Evolutionary conservation across 2,113 vertebrate genomes (phyloP).

Genomic region (Marmota monax): DNA sequence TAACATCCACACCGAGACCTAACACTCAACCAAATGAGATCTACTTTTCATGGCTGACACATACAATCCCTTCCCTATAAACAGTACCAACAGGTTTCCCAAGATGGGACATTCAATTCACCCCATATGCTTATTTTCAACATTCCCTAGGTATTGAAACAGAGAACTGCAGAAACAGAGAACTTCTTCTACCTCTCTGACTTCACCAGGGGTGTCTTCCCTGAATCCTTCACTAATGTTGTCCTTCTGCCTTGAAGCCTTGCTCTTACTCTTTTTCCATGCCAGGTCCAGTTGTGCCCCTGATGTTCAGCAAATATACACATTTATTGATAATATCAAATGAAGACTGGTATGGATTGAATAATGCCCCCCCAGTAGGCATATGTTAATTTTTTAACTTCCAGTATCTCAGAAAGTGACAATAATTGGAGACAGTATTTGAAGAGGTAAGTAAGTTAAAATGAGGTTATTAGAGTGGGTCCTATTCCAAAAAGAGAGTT

Average conservation of each 20-base stretch:
- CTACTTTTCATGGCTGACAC: no score
- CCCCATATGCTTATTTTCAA: background rate
- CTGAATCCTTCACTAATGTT: background rate
- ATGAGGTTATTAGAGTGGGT: background rate
- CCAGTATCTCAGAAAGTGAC: background rate
- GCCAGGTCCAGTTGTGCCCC: background rate
- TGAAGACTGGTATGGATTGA: background rate
- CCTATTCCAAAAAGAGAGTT: background rate
- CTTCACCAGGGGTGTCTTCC: background rate
- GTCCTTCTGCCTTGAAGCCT: background rate
- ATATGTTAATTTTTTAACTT: background rate
- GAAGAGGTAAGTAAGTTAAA: background rate
- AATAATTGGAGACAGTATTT: background rate
- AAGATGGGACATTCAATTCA: background rate
- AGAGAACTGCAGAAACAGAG: background rate
- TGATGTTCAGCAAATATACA: background rate
- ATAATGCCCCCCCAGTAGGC: background rate
- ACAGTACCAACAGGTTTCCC: background rate
- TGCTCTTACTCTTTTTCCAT: background rate
- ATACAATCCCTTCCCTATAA: background rate
- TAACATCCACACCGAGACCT: background rate
- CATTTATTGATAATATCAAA: background rate
- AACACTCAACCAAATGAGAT: background rate
- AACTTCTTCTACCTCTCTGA: background rate
- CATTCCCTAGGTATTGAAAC: background rate